Base-by-base conservation (phyloP, 2,113 vertebrate genomes). In the Catharus bicknelli region DNA sequence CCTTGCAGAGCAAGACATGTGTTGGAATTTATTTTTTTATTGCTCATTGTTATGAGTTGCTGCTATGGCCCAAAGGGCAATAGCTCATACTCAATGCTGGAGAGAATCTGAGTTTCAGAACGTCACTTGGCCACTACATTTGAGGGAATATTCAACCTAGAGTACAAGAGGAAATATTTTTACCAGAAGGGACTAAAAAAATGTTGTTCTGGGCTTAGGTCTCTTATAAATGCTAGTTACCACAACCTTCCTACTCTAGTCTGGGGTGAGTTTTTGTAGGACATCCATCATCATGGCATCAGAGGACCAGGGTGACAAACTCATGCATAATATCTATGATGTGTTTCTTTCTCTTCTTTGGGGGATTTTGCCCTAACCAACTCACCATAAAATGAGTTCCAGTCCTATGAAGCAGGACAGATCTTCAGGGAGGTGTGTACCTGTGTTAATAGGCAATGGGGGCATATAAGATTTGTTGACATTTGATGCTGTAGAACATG, bases 21-120 rank as follows among this genome's bases (percentile, higher is more conserved):
- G 72, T 57, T 91, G 91, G 89, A 91, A 90, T 94, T 92, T 92
- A 80, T 80, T 92, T 85, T 78, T 93, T 94, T 94, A 94, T 93
- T 94, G 85, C 79, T 94, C n/a, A 90, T 96, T 96, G 95, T 95
- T 95, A 86, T 83, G 68, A 91, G 74, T 80, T 86, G 63, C 78
- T 90, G 67, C 67, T 83, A 55, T 81, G 64, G 72, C 88, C 83
- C 73, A 86, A 93, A 93, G 83, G 45, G 0, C 68, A 75, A 34
- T 42, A 88, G 75, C 61, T 90, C 63, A 80, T 55, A 55, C n/a
- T 89, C 80, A 88, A 9, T 72, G 81, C 45, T 68, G 40, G 57
- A 86, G 80, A 93, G 55, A 59, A 69, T 79, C 40, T 72, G 61
- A 3, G 9, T 69, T 93, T 69, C 64, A 47, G 73, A 78, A 57